phyloP scores from a whole-genome alignment of 1,140 invertebrate genomes.

The Drosophila albomicans region DNA sequence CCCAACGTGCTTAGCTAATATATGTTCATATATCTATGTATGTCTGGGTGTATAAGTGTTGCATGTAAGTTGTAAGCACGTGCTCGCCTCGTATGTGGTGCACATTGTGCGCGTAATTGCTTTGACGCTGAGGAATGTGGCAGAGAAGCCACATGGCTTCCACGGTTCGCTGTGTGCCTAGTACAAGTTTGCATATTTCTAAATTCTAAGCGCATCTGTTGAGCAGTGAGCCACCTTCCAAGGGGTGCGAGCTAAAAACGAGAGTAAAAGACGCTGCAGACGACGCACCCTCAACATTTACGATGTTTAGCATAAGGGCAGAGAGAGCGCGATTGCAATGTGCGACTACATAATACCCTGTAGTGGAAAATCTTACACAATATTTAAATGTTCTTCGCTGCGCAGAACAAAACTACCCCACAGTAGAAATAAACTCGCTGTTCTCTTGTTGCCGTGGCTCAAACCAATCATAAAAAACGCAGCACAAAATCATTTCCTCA shows the following conservation, averaged over 20 bases:
- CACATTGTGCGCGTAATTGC: conserved; percentile 21
- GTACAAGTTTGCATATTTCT: conserved; percentile 83
- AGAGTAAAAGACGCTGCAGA: conserved; percentile 63
- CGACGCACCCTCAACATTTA: conserved; percentile 50
- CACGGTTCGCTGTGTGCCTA: conserved; percentile 65
- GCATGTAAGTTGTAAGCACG: conserved; percentile 34
- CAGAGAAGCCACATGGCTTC: conserved; percentile 14
- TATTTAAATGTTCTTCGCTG: neutral
- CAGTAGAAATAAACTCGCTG: neutral
- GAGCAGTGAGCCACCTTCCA: conserved; percentile 36
- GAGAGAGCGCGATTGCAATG: neutral
- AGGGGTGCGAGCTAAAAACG: conserved; percentile 55
- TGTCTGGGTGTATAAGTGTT: neutral
- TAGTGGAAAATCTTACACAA: neutral
- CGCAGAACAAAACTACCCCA: neutral
- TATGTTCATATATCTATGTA: neutral
- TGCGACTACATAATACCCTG: conserved; percentile 9
- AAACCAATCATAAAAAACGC: conserved; percentile 12
- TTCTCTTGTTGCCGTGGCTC: neutral
- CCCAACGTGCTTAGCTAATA: neutral
- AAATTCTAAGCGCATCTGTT: conserved; percentile 82
- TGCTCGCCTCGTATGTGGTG: conserved; percentile 15
- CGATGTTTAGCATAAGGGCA: conserved; percentile 39
- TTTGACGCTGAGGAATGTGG: conserved; percentile 6
- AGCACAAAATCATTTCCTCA: conserved; percentile 68